Conservation (phyloP, 2,797 vertebrate genomes). For the Otus scops region DNA sequence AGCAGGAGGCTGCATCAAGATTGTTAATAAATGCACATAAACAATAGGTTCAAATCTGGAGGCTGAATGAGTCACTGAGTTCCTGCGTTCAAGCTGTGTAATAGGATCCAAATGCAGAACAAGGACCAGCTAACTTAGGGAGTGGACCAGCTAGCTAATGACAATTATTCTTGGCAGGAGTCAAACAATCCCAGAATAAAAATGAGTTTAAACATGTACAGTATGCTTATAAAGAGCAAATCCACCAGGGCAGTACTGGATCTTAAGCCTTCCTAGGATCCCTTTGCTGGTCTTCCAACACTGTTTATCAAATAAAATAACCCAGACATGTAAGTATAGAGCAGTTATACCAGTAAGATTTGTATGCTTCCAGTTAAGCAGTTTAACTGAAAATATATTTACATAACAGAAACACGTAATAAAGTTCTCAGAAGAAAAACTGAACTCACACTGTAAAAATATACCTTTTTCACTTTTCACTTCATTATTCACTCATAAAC, state of each 20-base stretch:
- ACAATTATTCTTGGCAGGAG: conserved; percentile 17
- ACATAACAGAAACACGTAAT: neutral
- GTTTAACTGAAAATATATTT: neutral
- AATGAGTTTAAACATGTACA: neutral
- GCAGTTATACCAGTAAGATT: neutral
- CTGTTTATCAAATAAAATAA: neutral
- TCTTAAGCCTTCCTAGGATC: neutral
- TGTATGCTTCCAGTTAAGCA: neutral
- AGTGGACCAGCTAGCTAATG: neutral
- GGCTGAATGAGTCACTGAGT: neutral
- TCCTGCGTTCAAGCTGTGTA: neutral
- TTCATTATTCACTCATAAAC: neutral
- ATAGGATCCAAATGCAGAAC: neutral
- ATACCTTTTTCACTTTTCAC: neutral
- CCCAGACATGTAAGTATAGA: neutral
- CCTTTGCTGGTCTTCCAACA: neutral
- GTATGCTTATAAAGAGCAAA: neutral
- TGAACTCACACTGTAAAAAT: neutral
- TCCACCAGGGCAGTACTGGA: neutral
- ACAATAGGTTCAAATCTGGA: neutral
- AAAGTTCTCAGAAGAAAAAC: neutral
- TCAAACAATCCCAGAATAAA: neutral
- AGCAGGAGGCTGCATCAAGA: neutral
- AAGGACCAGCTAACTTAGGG: conserved; percentile 10
- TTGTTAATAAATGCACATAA: neutral